Conservation (phyloP, 2,888 invertebrate genomes). For the Tridacna gigas region DNA sequence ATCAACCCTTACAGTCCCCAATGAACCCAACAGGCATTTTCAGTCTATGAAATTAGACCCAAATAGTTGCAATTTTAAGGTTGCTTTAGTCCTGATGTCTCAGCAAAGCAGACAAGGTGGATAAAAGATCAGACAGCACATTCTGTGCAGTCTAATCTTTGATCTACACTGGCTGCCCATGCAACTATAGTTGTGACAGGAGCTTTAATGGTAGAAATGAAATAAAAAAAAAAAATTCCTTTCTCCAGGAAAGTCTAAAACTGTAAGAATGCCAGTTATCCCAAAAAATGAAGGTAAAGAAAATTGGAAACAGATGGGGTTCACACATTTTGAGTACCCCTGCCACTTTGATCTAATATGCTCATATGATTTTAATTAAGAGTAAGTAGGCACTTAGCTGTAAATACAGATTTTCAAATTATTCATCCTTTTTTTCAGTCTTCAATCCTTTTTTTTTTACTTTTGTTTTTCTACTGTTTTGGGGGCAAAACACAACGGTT, state of each 20-base stretch:
- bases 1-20: too few species aligned
- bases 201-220: not conserved
- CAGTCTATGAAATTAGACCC: too few species aligned
- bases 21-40: too few species aligned
- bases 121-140: too few species aligned
- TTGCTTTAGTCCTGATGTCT: too few species aligned
- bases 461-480: not conserved
- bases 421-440: not conserved
- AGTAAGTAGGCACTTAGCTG: constrained; percentile 9
- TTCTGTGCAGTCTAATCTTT: too few species aligned
- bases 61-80: not conserved
- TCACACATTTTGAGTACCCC: constrained; percentile 46
- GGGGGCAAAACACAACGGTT: too few species aligned
- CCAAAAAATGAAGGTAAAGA: constrained; percentile 7
- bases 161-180: too few species aligned
- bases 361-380: constrained; percentile 24
- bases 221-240: not conserved
- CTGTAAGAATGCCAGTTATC: constrained; percentile 6
- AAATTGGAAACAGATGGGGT: constrained; percentile 49
- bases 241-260: not conserved
- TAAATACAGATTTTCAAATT: not conserved
- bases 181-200: not conserved
- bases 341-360: constrained; percentile 24
- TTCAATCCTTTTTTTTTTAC: not conserved
- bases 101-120: too few species aligned